Evolutionary conservation across 2,888 invertebrate genomes (phyloP).

Genomic region (Thera obeliscata): DNA sequence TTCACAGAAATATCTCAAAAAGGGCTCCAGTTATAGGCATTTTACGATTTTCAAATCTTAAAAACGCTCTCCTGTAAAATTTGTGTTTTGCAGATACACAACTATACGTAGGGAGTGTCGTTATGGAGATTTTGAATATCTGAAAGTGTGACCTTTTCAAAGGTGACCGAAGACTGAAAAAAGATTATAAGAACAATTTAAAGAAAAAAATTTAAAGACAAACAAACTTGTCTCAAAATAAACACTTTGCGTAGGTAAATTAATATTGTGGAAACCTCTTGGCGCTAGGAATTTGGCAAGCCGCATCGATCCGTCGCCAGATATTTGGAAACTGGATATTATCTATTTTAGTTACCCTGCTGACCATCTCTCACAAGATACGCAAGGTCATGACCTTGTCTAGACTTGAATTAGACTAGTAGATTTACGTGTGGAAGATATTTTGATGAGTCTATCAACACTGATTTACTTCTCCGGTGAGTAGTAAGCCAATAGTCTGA

Average conservation of each 20-base stretch:
- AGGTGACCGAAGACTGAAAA: conserved; percentile 1
- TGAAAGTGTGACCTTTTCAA: background rate
- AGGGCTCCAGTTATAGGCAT: no score
- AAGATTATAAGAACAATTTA: background rate
- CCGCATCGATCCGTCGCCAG: conserved; percentile 44
- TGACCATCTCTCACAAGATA: conserved; percentile 14
- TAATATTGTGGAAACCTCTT: conserved; percentile 40
- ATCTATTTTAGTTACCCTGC: conserved; percentile 34
- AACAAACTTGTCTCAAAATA: conserved; percentile 32
- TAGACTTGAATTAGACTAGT: conserved; percentile 7
- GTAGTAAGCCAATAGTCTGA: background rate
- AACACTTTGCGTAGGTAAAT: conserved; percentile 37
- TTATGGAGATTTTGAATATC: no score
- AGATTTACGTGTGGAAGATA: conserved; percentile 9
- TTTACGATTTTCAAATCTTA: no score
- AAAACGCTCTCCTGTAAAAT: no score
- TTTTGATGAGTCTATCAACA: conserved; percentile 8
- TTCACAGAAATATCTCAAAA: no score
- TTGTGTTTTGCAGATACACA: no score
- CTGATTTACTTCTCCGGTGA: conserved; percentile 8
- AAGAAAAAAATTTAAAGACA: no score
- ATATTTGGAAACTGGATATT: conserved; percentile 61
- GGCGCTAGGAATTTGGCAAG: conserved; percentile 62
- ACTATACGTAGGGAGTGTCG: no score
- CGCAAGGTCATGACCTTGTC: conserved; percentile 11